Conservation (phyloP, 2,797 vertebrate genomes). For the Acanthornis magna region DNA sequence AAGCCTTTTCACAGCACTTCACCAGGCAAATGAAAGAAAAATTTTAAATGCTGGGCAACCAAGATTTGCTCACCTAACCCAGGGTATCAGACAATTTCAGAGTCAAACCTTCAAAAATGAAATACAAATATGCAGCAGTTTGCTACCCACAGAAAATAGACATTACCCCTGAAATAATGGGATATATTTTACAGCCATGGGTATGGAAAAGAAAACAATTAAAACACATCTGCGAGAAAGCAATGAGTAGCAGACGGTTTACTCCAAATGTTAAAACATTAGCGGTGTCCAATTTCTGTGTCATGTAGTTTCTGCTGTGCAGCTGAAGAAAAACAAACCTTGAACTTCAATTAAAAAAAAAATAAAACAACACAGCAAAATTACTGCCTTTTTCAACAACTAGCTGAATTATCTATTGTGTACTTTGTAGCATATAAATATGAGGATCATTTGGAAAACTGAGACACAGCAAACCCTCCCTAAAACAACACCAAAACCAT, state of each 20-base stretch:
- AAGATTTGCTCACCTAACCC: conserved; percentile 11
- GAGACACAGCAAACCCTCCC: neutral
- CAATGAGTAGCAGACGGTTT: conserved; percentile 54
- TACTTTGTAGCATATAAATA: conserved; percentile 30
- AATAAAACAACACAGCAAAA: conserved; percentile 8
- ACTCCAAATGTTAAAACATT: conserved; percentile 60
- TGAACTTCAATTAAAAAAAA: conserved; percentile 60
- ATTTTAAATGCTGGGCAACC: conserved; percentile 6
- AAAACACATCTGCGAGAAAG: conserved; percentile 65
- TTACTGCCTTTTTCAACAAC: conserved; percentile 30
- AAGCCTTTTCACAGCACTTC: conserved; percentile 25
- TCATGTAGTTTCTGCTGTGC: conserved; percentile 55
- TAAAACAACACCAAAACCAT: neutral
- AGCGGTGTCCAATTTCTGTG: conserved; percentile 61
- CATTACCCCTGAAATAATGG: conserved; percentile 49
- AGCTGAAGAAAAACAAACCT: conserved; percentile 53
- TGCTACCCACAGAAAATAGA: conserved; percentile 37
- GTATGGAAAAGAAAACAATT: conserved; percentile 68
- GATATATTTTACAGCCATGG: conserved; percentile 51
- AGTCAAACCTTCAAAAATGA: conserved; percentile 42
- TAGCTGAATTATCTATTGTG: conserved; percentile 23
- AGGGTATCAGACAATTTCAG: conserved; percentile 27
- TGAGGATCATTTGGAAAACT: neutral
- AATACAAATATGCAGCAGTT: conserved; percentile 51
- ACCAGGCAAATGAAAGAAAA: conserved; percentile 8